Percentiles rank a stretch among this genome's conserved stretches.
phyloP scores from a whole-genome alignment of 2,797 vertebrate genomes.

The Myotis pilosus region DNA sequence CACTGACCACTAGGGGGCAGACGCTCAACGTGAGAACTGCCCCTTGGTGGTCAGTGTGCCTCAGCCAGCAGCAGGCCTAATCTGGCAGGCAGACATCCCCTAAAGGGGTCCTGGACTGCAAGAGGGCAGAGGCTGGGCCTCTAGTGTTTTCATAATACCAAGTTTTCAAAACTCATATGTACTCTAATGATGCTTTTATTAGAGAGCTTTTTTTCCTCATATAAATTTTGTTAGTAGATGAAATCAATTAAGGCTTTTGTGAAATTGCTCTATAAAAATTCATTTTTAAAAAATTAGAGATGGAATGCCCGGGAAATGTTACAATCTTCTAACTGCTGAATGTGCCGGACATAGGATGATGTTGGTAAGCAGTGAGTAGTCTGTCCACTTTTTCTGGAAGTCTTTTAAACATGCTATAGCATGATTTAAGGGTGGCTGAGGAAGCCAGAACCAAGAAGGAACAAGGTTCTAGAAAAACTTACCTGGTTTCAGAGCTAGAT shows the following conservation, averaged over 20 bases:
- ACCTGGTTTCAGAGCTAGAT: neutral
- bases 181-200: neutral
- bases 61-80: too few relatives aligned
- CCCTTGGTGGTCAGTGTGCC: too few relatives aligned
- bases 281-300: conserved; percentile 26
- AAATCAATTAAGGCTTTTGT: neutral
- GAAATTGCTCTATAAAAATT: neutral
- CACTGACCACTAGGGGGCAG: too few relatives aligned
- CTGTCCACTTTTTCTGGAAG: neutral
- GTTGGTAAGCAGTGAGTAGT: neutral
- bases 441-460: neutral
- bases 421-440: neutral
- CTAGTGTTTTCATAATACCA: neutral
- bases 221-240: neutral
- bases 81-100: too few relatives aligned
- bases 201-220: neutral
- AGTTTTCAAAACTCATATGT: neutral
- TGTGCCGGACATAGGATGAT: neutral
- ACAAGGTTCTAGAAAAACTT: neutral
- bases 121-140: too few relatives aligned
- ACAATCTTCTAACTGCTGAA: neutral
- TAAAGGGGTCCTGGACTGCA: too few relatives aligned
- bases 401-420: neutral
- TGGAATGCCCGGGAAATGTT: neutral
- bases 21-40: too few relatives aligned